Percentiles rank a stretch among this genome's conserved stretches.
These are phyloP conservation scores for Tuberolachnus salignus DNA, from an alignment of 2,888 invertebrate species.

Conservation along the genomic window DNA sequence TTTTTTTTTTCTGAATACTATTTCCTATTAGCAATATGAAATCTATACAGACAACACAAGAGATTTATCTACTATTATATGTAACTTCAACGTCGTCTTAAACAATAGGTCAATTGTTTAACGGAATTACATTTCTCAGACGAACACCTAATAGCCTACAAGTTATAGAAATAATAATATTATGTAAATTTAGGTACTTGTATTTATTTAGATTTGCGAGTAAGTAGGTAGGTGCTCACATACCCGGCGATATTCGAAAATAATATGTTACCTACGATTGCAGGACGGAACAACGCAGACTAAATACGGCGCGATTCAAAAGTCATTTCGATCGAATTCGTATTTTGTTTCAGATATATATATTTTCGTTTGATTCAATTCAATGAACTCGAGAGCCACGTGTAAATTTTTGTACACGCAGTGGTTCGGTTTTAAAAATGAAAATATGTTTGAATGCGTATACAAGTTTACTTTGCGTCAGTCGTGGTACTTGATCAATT, in stretches of 20 bases:
- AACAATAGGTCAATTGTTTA: slow-evolving; percentile 41
- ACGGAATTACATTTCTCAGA: not conserved
- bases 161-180: not conserved
- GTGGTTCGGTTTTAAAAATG: no score
- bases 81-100: not conserved
- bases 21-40: not conserved
- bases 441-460: no score
- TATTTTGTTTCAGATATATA: no score
- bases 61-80: not conserved
- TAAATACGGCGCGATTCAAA: no score
- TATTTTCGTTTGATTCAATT: no score
- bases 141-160: not conserved
- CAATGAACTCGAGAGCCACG: no score
- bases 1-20: not conserved
- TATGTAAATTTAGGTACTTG: not conserved
- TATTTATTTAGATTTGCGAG: slow-evolving; percentile 33
- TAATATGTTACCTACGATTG: slow-evolving; percentile 4
- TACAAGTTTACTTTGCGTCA: no score
- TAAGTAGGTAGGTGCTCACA: not conserved
- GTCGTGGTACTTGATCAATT: no score
- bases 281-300: not conserved
- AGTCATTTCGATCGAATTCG: no score
- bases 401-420: no score
- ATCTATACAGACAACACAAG: slow-evolving; percentile 13
- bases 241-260: not conserved